Conservation (phyloP, 2,797 vertebrate species). For the Gouania willdenowi region DNA sequence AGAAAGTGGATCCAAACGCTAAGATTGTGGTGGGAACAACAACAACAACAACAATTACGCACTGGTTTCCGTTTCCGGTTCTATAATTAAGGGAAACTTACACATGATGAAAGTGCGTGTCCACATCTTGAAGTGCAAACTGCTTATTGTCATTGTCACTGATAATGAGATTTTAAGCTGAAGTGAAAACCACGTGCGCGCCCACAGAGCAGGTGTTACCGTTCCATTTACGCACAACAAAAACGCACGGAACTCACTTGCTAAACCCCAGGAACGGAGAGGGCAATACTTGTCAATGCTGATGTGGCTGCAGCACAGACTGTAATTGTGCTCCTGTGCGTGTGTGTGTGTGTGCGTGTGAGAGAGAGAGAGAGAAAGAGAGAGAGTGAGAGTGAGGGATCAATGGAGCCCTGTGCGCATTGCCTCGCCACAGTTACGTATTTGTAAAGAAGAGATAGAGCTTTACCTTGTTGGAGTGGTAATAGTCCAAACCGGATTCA, state of each 20-base stretch:
- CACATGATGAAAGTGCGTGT: too few relatives aligned
- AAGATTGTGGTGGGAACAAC: too few relatives aligned
- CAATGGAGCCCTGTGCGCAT: background rate
- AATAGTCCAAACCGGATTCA: constrained; percentile 95
- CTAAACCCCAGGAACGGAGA: constrained; percentile 18
- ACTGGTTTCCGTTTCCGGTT: too few relatives aligned
- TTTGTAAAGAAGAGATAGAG: constrained; percentile 16
- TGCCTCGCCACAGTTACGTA: constrained; percentile 8
- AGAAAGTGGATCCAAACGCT: too few relatives aligned
- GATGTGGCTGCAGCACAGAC: background rate
- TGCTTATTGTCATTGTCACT: too few relatives aligned
- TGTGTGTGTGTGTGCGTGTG: background rate
- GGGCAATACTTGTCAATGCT: constrained; percentile 34
- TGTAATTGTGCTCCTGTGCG: background rate
- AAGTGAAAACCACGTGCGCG: background rate
- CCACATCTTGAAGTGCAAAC: too few relatives aligned
- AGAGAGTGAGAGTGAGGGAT: background rate
- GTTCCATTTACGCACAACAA: background rate
- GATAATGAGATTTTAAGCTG: too few relatives aligned
- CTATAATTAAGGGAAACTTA: too few relatives aligned
- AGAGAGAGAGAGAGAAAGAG: background rate
- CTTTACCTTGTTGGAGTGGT: constrained; percentile 95
- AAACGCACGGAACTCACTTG: constrained; percentile 10
- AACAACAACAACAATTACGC: too few relatives aligned
- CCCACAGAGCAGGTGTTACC: constrained; percentile 16